phyloP scores from a whole-genome alignment of 2,888 invertebrate species.

The Keiferia lycopersicella region DNA sequence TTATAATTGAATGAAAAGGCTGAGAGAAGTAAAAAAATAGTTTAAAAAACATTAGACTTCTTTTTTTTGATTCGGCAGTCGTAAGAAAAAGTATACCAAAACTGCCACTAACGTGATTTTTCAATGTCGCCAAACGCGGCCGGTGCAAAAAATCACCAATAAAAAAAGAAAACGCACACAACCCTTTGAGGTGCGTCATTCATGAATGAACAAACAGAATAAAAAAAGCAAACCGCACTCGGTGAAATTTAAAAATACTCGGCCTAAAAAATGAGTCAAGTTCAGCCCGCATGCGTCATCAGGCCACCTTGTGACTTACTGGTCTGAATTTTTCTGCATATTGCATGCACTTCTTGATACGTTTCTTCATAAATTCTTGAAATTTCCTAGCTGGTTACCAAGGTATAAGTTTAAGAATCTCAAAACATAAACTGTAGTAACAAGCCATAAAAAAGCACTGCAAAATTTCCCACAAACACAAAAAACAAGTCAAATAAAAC shows the following conservation, averaged over 20 bases:
- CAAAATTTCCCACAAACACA: conserved; percentile 6
- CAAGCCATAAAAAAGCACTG: not conserved
- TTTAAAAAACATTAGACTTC: no score
- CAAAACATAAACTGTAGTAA: no score
- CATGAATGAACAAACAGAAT: conserved; percentile 12
- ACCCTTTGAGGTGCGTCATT: conserved; percentile 7
- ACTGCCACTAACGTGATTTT: not conserved
- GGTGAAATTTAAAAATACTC: conserved; percentile 28
- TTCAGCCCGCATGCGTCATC: conserved; percentile 30
- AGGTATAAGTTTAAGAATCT: no score
- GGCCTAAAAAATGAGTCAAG: conserved; percentile 31
- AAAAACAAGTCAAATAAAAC: conserved; percentile 22
- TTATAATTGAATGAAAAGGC: no score
- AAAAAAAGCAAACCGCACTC: conserved; percentile 18
- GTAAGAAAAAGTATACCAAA: not conserved
- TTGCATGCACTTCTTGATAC: no score
- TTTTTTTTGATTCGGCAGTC: no score
- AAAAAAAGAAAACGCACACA: not conserved
- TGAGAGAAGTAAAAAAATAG: no score
- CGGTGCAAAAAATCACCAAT: not conserved
- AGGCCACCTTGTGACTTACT: conserved; percentile 25
- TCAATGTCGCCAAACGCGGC: not conserved
- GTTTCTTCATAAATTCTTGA: no score
- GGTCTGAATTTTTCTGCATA: conserved; percentile 11
- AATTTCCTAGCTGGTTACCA: no score